Conservation (phyloP, 2,113 vertebrate genomes). For the Machaerirhynchus nigripectus region DNA sequence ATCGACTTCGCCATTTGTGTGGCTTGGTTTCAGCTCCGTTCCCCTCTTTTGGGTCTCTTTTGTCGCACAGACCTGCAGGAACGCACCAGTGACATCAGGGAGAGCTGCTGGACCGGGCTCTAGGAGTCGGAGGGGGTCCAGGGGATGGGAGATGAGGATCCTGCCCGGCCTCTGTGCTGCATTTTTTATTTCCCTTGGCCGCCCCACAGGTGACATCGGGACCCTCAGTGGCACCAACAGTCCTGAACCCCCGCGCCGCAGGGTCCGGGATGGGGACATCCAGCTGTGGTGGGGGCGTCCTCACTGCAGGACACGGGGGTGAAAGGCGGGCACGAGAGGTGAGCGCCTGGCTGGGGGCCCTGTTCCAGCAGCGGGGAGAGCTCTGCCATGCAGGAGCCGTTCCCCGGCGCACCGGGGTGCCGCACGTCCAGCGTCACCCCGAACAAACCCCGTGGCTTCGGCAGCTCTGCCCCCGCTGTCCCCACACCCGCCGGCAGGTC, state of each 20-base stretch:
- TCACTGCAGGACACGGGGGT: accelerated
- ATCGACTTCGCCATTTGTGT: neutral
- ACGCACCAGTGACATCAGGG: accelerated
- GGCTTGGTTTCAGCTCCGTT: neutral
- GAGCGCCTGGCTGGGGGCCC: accelerated
- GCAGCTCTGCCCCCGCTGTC: neutral
- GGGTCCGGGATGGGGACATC: accelerated
- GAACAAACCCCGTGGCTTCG: accelerated
- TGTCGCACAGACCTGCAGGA: neutral
- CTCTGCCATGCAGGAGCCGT: accelerated
- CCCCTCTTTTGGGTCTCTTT: neutral
- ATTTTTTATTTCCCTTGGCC: neutral
- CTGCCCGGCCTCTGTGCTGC: accelerated
- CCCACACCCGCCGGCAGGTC: neutral
- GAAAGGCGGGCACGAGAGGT: accelerated
- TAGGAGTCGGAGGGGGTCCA: neutral
- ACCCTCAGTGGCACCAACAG: neutral
- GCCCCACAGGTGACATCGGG: neutral
- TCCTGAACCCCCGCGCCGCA: accelerated
- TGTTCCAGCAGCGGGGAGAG: neutral
- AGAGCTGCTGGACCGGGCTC: neutral
- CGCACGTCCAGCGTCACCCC: neutral
- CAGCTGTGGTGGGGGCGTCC: accelerated
- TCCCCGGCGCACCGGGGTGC: accelerated
- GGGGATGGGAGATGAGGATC: neutral